phyloP scores from a whole-genome alignment of 2,113 vertebrate species.

The Mus musculus region DNA sequence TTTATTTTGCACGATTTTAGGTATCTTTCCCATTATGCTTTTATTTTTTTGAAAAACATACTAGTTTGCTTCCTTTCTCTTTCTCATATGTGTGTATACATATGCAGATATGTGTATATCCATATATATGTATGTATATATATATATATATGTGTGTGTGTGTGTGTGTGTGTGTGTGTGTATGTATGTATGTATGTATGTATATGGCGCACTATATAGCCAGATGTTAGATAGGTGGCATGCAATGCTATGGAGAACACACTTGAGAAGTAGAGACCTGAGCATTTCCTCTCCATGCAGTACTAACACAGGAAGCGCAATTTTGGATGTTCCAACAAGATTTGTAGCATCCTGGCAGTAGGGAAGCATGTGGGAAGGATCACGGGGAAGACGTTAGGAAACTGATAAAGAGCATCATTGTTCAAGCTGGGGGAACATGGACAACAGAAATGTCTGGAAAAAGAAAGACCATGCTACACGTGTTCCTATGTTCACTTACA shows the following conservation, averaged over 20 bases:
- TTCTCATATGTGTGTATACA: not conserved
- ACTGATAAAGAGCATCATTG: not conserved
- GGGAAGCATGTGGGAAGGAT: not conserved
- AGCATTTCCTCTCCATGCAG: not conserved
- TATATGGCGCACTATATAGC: not conserved
- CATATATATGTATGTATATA: rapidly evolving
- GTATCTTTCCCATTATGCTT: not conserved
- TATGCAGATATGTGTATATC: rapidly evolving
- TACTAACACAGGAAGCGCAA: not conserved
- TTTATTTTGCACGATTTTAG: not conserved
- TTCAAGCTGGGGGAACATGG: not conserved
- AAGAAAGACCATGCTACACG: not conserved
- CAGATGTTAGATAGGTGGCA: not conserved
- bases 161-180: not conserved
- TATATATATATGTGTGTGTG: not conserved
- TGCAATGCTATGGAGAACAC: not conserved
- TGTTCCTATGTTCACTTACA: not conserved
- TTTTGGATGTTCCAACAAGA: not conserved
- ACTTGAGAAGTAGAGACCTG: not conserved
- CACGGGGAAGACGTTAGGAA: not conserved
- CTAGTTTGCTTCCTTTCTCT: not conserved
- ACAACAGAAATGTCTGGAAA: not conserved
- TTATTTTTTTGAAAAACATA: not conserved
- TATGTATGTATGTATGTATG: not conserved
- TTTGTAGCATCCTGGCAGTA: not conserved